A percentile compares a stretch with the other conserved stretches of the same genome.
Conservation (phyloP, 2,888 invertebrate genomes). For the Drosophila trichaetosa region DNA sequence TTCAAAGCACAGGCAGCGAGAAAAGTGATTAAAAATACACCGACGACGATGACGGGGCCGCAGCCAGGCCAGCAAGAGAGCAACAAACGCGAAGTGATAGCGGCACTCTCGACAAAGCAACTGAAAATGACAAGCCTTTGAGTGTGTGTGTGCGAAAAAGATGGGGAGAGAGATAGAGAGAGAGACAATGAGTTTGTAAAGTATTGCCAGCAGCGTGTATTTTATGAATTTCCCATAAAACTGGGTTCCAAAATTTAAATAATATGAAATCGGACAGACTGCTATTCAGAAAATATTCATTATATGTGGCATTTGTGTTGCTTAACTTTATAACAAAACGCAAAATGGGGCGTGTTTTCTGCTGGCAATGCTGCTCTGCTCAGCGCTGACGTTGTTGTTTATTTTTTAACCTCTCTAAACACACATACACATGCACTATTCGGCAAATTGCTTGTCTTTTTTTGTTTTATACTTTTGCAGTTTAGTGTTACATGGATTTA, state of each 20-base stretch:
- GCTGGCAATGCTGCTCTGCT: constrained; percentile 66
- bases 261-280: background rate
- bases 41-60: constrained; percentile 71
- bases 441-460: constrained; percentile 20
- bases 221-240: constrained; percentile 34
- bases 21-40: constrained; percentile 78
- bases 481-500: background rate
- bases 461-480: constrained; percentile 1
- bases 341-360: constrained; percentile 52
- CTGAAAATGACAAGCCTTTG: constrained; percentile 51
- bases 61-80: constrained; percentile 72
- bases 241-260: constrained; percentile 1
- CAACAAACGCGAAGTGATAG: constrained; percentile 55
- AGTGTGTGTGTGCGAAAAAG: constrained; percentile 40
- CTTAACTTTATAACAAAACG: background rate
- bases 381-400: constrained; percentile 62
- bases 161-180: constrained; percentile 22
- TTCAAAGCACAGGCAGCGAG: constrained; percentile 53
- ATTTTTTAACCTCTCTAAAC: constrained; percentile 64
- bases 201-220: constrained; percentile 59
- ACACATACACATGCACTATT: constrained; percentile 38
- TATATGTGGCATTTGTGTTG: background rate
- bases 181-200: constrained; percentile 36
- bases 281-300: background rate
- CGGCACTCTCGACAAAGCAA: constrained; percentile 61